Evolutionary conservation across 2,113 vertebrate genomes (phyloP).

Genomic region (Callospermophilus lateralis): DNA sequence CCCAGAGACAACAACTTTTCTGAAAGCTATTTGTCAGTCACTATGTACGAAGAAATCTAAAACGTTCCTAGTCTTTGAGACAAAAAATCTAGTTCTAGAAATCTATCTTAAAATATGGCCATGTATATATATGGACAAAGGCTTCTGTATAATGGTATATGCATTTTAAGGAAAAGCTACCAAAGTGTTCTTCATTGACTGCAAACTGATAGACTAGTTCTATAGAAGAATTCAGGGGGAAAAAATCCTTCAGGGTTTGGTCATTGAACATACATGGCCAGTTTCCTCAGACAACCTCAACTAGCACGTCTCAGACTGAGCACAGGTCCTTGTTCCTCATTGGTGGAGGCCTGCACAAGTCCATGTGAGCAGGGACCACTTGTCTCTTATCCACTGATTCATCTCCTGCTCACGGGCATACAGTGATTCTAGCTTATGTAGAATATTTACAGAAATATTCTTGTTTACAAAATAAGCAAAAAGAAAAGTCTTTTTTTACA

Average conservation of each 20-base stretch:
- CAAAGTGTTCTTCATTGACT: neutral
- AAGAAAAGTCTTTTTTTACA: neutral
- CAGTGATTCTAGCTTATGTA: fast-evolving
- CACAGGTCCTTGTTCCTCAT: fast-evolving
- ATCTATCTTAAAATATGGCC: neutral
- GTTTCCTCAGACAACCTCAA: neutral
- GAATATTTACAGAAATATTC: neutral
- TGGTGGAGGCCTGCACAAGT: fast-evolving
- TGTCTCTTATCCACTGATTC: fast-evolving
- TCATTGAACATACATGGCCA: neutral
- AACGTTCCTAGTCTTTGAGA: too few relatives aligned
- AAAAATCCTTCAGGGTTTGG: neutral
- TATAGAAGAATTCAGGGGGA: neutral
- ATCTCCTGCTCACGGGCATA: neutral
- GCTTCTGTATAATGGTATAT: neutral
- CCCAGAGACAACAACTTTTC: neutral
- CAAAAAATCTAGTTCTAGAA: neutral
- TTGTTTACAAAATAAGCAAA: neutral
- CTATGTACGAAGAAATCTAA: neutral
- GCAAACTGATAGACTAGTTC: neutral
- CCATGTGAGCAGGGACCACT: neutral
- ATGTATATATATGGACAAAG: fast-evolving
- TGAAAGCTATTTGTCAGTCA: neutral
- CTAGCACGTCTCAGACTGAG: neutral
- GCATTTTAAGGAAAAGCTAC: neutral